Conservation (phyloP, 2,888 invertebrate genomes). For the Cephonodes hylas region DNA sequence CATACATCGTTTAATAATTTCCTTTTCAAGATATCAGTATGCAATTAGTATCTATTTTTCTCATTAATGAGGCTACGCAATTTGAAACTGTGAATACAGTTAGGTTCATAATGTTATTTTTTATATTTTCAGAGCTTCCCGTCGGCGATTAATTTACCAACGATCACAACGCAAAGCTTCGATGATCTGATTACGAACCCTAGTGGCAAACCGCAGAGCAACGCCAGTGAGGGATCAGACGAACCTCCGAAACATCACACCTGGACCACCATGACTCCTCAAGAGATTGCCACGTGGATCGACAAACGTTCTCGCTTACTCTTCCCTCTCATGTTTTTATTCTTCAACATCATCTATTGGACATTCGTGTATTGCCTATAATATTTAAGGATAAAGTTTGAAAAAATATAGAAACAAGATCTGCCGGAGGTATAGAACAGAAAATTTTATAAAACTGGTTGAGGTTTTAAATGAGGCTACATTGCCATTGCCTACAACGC, state of each 20-base stretch:
- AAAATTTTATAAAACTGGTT: not conserved
- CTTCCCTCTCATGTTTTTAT: constrained; percentile 88
- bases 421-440: not conserved
- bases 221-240: constrained; percentile 63
- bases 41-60: not conserved
- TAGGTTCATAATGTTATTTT: not conserved
- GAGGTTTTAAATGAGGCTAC: not conserved
- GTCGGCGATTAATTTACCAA: constrained; percentile 83
- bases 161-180: constrained; percentile 85
- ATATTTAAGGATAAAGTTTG: not conserved
- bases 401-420: not conserved
- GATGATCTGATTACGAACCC: constrained; percentile 76
- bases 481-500: not conserved
- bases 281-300: constrained; percentile 93
- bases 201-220: constrained; percentile 39
- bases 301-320: constrained; percentile 88
- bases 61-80: too few relatives aligned
- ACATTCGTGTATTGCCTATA: constrained; percentile 85
- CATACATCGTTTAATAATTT: not conserved
- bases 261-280: constrained; percentile 93
- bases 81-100: too few relatives aligned
- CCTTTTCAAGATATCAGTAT: not conserved
- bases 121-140: constrained; percentile 80
- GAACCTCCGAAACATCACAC: constrained; percentile 67
- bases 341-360: constrained; percentile 91